A percentile compares a stretch with the other conserved stretches of the same genome.
Conservation (phyloP, 2,113 vertebrate species). For the Aegithalos caudatus region DNA sequence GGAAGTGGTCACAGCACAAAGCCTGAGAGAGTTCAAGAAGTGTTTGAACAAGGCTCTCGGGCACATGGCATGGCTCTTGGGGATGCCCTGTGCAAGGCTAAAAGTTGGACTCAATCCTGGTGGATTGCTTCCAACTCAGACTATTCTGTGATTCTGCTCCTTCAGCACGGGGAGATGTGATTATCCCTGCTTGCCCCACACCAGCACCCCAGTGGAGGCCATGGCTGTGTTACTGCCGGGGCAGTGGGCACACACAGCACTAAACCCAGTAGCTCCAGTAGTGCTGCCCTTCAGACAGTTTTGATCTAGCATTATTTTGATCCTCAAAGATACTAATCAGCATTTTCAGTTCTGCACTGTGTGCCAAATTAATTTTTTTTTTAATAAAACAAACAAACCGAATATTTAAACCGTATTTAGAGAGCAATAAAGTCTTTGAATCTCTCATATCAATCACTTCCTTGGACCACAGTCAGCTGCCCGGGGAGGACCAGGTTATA, state of each 20-base stretch:
- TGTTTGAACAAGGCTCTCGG: neutral
- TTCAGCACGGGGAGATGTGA: fast-evolving
- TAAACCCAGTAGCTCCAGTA: fast-evolving
- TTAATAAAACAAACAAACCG: neutral
- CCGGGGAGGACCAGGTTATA: slow-evolving; percentile 21
- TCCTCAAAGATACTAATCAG: neutral
- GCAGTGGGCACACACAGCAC: neutral
- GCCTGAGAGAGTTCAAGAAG: neutral
- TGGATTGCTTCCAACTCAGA: neutral
- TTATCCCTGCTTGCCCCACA: fast-evolving
- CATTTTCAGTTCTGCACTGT: neutral
- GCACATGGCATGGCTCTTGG: neutral
- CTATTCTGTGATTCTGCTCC: neutral
- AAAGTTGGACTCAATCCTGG: neutral
- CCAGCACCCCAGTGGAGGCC: fast-evolving
- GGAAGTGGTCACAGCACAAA: neutral
- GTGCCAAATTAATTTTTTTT: neutral
- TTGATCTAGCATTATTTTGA: fast-evolving
- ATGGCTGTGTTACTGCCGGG: fast-evolving
- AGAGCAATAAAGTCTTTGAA: neutral
- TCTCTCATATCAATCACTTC: neutral
- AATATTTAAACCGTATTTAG: neutral
- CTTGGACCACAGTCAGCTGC: neutral
- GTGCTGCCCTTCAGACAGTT: too few relatives aligned
- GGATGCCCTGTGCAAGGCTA: neutral